Conservation (phyloP, 2,888 invertebrate species). For the Laspeyria flexula region DNA sequence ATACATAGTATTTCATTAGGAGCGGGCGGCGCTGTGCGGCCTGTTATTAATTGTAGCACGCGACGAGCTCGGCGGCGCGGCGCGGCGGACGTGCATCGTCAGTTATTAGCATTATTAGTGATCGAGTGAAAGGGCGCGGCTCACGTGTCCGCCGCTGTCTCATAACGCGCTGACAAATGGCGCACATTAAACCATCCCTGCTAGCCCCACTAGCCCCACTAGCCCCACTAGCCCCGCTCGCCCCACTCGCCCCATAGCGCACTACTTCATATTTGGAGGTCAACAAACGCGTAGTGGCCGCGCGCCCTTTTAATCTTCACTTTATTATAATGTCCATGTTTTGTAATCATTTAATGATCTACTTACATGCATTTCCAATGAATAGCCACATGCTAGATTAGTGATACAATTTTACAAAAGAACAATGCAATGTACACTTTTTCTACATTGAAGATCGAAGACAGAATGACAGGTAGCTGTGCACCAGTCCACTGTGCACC, state of each 20-base stretch:
- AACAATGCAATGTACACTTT: too few relatives aligned
- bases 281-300: conserved; percentile 39
- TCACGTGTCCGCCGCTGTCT: conserved; percentile 23
- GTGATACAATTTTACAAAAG: too few relatives aligned
- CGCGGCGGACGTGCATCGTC: neutral
- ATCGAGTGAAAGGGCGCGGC: conserved; percentile 34
- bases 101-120: conserved; percentile 47
- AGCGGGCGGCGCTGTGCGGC: neutral
- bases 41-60: conserved; percentile 13
- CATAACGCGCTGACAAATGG: conserved; percentile 39
- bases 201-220: conserved; percentile 1
- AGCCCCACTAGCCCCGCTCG: neutral
- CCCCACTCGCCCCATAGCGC: conserved; percentile 8
- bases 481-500: too few relatives aligned
- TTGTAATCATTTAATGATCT: conserved; percentile 17
- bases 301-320: conserved; percentile 27
- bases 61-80: neutral
- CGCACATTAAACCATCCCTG: conserved; percentile 35
- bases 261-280: conserved; percentile 41
- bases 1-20: neutral
- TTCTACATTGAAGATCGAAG: too few relatives aligned
- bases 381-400: too few relatives aligned
- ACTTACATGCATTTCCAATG: neutral
- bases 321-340: conserved; percentile 20
- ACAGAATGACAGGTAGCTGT: too few relatives aligned